These are phyloP conservation scores for Drosophila sordidula DNA, from an alignment of 2,888 invertebrate genomes.

Conservation along the genomic window DNA sequence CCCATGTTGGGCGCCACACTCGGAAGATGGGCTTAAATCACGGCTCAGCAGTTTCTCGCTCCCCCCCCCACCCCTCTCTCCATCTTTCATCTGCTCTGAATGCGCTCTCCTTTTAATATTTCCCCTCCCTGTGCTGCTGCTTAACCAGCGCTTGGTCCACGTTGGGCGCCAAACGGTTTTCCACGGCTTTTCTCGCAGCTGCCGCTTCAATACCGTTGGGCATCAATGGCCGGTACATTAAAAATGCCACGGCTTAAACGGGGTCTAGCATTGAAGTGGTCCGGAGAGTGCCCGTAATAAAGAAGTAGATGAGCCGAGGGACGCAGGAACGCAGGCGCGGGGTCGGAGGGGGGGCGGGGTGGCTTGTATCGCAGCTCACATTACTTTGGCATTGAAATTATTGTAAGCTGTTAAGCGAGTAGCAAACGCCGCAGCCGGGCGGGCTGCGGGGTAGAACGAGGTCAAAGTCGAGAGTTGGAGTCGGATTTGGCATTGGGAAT, in stretches of 20 bases:
- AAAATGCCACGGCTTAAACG: constrained; percentile 49
- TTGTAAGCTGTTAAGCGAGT: constrained; percentile 64
- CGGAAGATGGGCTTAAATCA: too few species aligned
- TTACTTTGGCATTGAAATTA: constrained; percentile 63
- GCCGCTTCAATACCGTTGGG: constrained; percentile 7
- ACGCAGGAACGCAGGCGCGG: not conserved
- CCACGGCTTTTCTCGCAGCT: too few species aligned
- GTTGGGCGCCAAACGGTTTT: too few species aligned
- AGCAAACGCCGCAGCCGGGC: not conserved
- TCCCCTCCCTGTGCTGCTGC: too few species aligned
- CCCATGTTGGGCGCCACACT: constrained; percentile 34
- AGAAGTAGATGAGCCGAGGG: constrained; percentile 5
- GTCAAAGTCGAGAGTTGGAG: constrained; percentile 34
- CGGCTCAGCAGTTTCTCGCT: too few species aligned
- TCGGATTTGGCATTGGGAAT: constrained; percentile 5
- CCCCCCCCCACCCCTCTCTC: too few species aligned
- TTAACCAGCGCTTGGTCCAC: too few species aligned
- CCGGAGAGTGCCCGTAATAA: constrained; percentile 8
- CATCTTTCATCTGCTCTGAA: too few species aligned
- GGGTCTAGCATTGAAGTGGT: constrained; percentile 25
- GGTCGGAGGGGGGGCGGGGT: too few species aligned
- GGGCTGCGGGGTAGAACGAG: constrained; percentile 22
- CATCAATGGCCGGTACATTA: constrained; percentile 36
- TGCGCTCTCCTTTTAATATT: too few species aligned
- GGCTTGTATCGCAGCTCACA: constrained; percentile 6